Evolutionary conservation across 2,797 vertebrate genomes (phyloP), one percentile per base, ranked within the genome.

Genomic region (Megalops cyprinoides): DNA sequence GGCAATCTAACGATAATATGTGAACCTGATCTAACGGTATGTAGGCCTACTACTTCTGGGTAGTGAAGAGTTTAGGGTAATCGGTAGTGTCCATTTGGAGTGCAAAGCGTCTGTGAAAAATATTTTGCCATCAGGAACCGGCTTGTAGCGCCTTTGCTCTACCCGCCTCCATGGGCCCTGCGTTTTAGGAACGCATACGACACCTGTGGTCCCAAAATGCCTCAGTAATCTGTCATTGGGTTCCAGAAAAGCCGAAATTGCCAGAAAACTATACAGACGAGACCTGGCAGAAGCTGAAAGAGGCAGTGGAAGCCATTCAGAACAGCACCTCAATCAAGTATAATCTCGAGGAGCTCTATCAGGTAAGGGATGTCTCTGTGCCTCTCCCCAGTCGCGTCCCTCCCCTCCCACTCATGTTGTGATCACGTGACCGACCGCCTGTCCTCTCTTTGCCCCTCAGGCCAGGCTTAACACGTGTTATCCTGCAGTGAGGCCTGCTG

Each of bases 241-340:
- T 90, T 88, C 58, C 94, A 99, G 98, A 99, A 94, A 99, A 99
- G 83, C 98, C 98, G 71, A 99, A 99, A 90, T 95, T 99, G 92
- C 98, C 98, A 31, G 98, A 99, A 91, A 99, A 99, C 92, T 99
- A 99, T 91, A 99, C 97, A 37, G 97, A 98, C 90, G 97, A 99
- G 90, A 99, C 98, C 56, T 99, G 98, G 98, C 98, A 99, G 91
- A 99, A 99, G 89, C 93, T 99, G 86, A 99, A 99, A 92, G 98
- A 98, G 91, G 98, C 98, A 0, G 98, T 99, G 77, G 97, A 99
- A 94, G 98, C 98, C 88, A 99, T 99, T 89, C 98, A 99, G 91
- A 99, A 98, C 93, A 99, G 98, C 94, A 99, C 97, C 92, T 99
- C 98, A 56, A 99, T 99, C 93, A 99, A 98, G 87, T 99, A 99